Conservation (phyloP, 92 coral and sea anemone species). For the Muricea muricata region DNA sequence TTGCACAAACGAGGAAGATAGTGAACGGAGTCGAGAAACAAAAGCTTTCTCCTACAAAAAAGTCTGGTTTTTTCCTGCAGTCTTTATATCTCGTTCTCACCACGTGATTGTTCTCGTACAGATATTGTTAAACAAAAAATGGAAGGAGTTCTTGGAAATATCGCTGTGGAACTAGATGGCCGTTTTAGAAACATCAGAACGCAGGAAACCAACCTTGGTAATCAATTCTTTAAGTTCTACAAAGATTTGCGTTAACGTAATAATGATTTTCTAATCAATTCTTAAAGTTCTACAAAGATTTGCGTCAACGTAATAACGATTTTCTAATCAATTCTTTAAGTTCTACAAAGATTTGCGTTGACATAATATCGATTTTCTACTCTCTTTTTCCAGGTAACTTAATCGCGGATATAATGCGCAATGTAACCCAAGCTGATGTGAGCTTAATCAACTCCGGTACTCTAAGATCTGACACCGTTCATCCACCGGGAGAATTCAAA, state of each 20-base stretch:
- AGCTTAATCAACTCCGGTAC: slow-evolving; percentile 92
- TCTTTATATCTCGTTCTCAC: background rate
- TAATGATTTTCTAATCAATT: no score
- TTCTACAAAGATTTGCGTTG: no score
- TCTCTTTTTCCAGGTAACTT: slow-evolving; percentile 79
- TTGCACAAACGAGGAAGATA: no score
- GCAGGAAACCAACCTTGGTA: slow-evolving; percentile 92
- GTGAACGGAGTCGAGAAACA: no score
- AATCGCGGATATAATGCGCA: slow-evolving; percentile 83
- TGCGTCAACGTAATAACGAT: no score
- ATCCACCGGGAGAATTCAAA: slow-evolving; percentile 87
- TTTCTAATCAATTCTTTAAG: no score
- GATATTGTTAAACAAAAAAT: slow-evolving; percentile 87
- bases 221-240: no score
- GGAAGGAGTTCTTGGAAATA: slow-evolving; percentile 87
- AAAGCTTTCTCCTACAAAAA: no score
- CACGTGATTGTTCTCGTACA: background rate
- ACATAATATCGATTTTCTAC: background rate
- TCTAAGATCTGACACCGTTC: slow-evolving; percentile 84
- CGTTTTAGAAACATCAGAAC: slow-evolving; percentile 86
- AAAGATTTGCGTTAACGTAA: no score
- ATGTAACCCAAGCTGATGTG: slow-evolving; percentile 93
- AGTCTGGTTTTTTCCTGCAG: background rate
- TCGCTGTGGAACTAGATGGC: slow-evolving; percentile 95
- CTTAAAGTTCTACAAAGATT: no score